Conservation (phyloP, 2,888 invertebrate species). For the Agapostemon virescens region DNA sequence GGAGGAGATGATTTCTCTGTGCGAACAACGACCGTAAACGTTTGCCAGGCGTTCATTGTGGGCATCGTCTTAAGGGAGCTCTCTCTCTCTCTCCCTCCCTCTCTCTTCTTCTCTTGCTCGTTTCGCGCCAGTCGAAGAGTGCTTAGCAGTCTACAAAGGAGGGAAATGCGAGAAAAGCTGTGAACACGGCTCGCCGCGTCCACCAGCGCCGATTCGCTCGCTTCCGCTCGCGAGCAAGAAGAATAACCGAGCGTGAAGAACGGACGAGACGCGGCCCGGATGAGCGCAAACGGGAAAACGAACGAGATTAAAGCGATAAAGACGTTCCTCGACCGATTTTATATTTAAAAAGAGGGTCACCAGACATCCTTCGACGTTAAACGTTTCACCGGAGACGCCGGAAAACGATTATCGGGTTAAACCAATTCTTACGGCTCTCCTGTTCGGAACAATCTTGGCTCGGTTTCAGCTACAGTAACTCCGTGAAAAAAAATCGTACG, state of each 20-base stretch:
- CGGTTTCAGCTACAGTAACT: background rate
- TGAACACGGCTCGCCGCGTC: slow-evolving; percentile 23
- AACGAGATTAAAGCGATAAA: slow-evolving; percentile 39
- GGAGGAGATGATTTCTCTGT: slow-evolving; percentile 55
- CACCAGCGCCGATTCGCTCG: background rate
- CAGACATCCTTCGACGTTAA: background rate
- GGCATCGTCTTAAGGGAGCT: slow-evolving; percentile 61
- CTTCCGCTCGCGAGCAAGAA: background rate
- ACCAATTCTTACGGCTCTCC: background rate
- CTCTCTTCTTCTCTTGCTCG: background rate
- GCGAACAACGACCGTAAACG: slow-evolving; percentile 65
- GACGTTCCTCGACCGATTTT: background rate
- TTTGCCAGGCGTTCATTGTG: slow-evolving; percentile 66
- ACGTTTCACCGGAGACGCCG: background rate
- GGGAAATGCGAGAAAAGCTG: slow-evolving; percentile 26
- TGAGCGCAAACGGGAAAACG: slow-evolving; percentile 39
- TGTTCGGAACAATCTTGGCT: background rate
- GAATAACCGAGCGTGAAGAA: slow-evolving; percentile 14
- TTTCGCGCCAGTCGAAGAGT: slow-evolving; percentile 31
- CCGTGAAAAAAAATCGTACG: background rate
- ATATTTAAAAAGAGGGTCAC: background rate
- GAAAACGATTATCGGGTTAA: background rate
- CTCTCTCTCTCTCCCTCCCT: slow-evolving; percentile 16
- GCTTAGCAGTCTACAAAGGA: slow-evolving; percentile 41
- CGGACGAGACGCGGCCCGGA: background rate